phyloP scores from a whole-genome alignment of 2,113 vertebrate genomes.

The Tetrax tetrax region DNA sequence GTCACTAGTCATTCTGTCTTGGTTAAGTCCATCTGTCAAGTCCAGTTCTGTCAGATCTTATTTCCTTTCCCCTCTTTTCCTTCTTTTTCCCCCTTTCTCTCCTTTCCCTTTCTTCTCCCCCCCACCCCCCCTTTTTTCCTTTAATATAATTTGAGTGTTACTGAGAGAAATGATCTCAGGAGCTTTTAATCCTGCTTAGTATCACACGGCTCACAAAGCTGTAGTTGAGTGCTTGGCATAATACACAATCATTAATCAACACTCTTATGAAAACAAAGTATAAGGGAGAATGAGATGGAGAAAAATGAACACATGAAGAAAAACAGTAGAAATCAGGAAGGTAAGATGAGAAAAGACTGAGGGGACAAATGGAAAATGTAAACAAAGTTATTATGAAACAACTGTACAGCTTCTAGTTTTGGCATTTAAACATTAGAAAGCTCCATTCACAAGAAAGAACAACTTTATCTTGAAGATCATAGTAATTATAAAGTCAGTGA shows the following conservation, averaged over 20 bases:
- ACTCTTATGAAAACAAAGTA: background rate
- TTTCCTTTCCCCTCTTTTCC: background rate
- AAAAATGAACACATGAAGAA: background rate
- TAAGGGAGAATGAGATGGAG: background rate
- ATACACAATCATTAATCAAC: background rate
- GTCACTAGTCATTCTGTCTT: background rate
- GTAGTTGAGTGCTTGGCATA: background rate
- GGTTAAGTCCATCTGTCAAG: background rate
- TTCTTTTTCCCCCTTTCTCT: background rate
- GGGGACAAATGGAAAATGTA: background rate
- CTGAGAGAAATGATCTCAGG: background rate
- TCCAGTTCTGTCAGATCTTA: background rate
- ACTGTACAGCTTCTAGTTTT: background rate
- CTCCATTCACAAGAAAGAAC: background rate
- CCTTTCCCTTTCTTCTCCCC: background rate
- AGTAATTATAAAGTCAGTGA: background rate
- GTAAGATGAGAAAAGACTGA: background rate
- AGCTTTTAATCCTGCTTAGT: conserved; percentile 30
- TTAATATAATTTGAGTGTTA: conserved; percentile 26
- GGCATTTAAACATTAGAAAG: background rate
- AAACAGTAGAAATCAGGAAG: background rate
- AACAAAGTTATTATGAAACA: background rate
- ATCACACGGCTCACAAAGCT: background rate
- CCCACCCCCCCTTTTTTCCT: too few relatives aligned
- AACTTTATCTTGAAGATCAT: background rate